Conservation (phyloP, 2,888 invertebrate genomes). For the Marronus borbonicus region DNA sequence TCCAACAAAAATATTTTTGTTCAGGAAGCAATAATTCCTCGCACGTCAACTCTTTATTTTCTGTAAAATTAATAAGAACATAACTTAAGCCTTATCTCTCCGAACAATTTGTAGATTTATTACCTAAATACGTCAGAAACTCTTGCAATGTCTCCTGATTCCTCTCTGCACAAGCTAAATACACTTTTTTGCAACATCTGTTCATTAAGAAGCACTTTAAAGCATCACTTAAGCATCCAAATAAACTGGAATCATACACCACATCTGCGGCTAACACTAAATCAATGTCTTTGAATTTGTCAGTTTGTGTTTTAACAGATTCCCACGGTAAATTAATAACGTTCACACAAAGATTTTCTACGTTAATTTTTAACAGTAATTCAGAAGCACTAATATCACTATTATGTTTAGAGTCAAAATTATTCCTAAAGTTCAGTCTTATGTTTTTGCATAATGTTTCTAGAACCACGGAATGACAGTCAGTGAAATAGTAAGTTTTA, state of each 20-base stretch:
- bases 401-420: neutral
- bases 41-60: conserved; percentile 51
- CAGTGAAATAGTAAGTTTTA: conserved; percentile 76
- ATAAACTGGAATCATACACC: conserved; percentile 74
- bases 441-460: conserved; percentile 77
- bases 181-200: conserved; percentile 67
- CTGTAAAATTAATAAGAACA: conserved; percentile 51
- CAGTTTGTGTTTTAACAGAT: conserved; percentile 66
- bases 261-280: conserved; percentile 76
- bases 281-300: conserved; percentile 66
- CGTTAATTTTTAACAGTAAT: neutral
- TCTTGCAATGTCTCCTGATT: conserved; percentile 76
- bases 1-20: conserved; percentile 56
- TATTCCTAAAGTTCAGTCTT: conserved; percentile 70
- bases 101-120: neutral
- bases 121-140: conserved; percentile 71
- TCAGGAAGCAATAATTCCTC: conserved; percentile 56
- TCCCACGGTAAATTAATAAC: conserved; percentile 73
- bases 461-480: conserved; percentile 80
- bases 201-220: conserved; percentile 69
- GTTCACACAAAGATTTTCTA: conserved; percentile 55
- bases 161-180: conserved; percentile 77
- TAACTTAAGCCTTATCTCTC: neutral
- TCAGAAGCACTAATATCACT: neutral
- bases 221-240: conserved; percentile 70